Percentiles rank a stretch among this genome's conserved stretches.
Conservation (phyloP, 1,140 invertebrate species). For the Araneus ventricosus region DNA sequence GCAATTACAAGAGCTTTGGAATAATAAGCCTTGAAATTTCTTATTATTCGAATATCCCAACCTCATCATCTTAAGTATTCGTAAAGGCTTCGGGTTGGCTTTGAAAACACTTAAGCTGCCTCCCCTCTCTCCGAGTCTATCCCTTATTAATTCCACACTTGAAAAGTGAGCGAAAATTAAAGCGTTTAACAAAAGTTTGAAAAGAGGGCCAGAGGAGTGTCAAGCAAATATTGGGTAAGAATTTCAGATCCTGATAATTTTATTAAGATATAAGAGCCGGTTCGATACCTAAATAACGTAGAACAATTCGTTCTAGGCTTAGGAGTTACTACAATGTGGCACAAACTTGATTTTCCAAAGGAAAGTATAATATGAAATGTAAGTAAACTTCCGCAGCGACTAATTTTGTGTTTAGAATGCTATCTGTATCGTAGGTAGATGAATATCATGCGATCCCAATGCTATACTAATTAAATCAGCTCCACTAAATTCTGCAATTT, state of each 20-base stretch:
- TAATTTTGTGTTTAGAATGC: neutral
- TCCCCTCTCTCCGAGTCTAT: neutral
- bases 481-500: too few relatives aligned
- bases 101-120: neutral
- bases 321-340: neutral
- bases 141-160: constrained; percentile 20
- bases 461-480: too few relatives aligned
- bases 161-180: constrained; percentile 37
- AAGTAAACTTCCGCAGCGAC: neutral
- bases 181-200: constrained; percentile 23
- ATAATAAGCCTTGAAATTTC: neutral
- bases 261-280: neutral
- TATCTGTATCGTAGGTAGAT: too few relatives aligned
- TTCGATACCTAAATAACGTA: neutral
- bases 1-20: neutral
- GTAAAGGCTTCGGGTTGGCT: neutral
- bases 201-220: neutral
- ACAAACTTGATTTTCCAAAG: neutral
- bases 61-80: neutral
- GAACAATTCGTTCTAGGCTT: neutral
- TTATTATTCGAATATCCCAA: neutral
- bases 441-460: too few relatives aligned
- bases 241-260: constrained; percentile 14
- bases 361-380: neutral
- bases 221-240: constrained; percentile 16